phyloP scores from a whole-genome alignment of 2,888 invertebrate species.

The Latheticus oryzae region DNA sequence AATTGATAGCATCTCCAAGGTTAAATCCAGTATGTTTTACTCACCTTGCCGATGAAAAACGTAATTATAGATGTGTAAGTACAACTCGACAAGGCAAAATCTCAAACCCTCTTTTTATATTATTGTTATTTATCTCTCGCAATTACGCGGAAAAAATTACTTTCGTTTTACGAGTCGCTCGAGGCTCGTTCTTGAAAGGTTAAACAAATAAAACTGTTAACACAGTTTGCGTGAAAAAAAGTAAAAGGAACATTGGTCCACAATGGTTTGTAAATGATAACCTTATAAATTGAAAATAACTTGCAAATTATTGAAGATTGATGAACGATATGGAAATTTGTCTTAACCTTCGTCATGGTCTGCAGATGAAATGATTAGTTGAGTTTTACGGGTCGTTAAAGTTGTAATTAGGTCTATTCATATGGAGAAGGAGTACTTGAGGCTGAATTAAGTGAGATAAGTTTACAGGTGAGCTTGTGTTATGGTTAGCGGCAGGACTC shows the following conservation, averaged over 20 bases:
- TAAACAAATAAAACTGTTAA: slow-evolving; percentile 23
- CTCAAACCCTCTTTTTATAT: slow-evolving; percentile 13
- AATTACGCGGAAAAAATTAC: slow-evolving; percentile 27
- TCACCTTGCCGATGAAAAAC: slow-evolving; percentile 14
- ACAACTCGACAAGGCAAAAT: slow-evolving; percentile 21
- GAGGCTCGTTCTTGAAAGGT: slow-evolving; percentile 24
- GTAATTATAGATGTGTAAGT: slow-evolving; percentile 12
- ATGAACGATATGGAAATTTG: slow-evolving; percentile 7
- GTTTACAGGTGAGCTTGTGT: slow-evolving; percentile 3
- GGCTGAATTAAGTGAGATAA: slow-evolving; percentile 1
- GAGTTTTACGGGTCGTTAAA: slow-evolving; percentile 7
- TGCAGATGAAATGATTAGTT: too few species aligned
- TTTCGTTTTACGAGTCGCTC: slow-evolving; percentile 25
- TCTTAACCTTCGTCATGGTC: slow-evolving; percentile 4
- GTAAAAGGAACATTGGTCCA: too few species aligned
- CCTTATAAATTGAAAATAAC: too few species aligned
- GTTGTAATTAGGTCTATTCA: slow-evolving; percentile 1
- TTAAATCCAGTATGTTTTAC: slow-evolving; percentile 7
- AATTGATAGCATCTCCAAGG: slow-evolving; percentile 15
- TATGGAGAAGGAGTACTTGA: background rate
- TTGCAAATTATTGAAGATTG: too few species aligned
- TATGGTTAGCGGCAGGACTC: background rate
- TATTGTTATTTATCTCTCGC: slow-evolving; percentile 26
- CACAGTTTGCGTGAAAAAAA: slow-evolving; percentile 23
- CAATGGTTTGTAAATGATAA: too few species aligned